These are phyloP conservation scores for Hydrotaea cyrtoneurina DNA, from an alignment of 2,888 invertebrate species.

Conservation along the genomic window DNA sequence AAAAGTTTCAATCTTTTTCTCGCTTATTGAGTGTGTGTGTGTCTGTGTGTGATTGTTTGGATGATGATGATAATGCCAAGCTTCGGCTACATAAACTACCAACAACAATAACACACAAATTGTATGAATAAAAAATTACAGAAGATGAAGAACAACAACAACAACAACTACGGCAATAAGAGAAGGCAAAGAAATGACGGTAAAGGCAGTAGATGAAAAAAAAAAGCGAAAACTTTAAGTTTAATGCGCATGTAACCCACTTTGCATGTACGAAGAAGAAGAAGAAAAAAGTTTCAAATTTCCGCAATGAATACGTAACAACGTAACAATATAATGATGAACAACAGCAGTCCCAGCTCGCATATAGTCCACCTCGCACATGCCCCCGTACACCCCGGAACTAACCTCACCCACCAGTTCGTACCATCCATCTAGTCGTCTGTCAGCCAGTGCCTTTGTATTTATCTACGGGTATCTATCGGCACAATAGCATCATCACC, in stretches of 20 bases:
- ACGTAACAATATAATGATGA: slow-evolving; percentile 40
- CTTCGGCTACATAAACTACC: background rate
- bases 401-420: too few species aligned
- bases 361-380: background rate
- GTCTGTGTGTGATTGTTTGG: background rate
- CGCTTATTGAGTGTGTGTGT: background rate
- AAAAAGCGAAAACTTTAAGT: slow-evolving; percentile 45
- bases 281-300: slow-evolving; percentile 51
- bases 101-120: background rate
- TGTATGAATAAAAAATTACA: background rate
- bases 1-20: background rate
- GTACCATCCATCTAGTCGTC: background rate
- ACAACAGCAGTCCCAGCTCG: background rate
- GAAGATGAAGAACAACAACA: background rate
- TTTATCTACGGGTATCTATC: background rate
- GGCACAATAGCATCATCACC: background rate
- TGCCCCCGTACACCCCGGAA: background rate
- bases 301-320: slow-evolving; percentile 54
- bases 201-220: background rate
- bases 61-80: background rate
- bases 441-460: background rate
- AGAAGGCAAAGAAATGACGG: background rate
- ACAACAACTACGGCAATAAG: background rate
- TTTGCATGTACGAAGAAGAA: slow-evolving; percentile 41
- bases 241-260: slow-evolving; percentile 61